Percentiles rank a stretch among this genome's conserved stretches.
phyloP scores from a whole-genome alignment of 2,113 vertebrate genomes.

The Cyanoramphus novaezelandiae region DNA sequence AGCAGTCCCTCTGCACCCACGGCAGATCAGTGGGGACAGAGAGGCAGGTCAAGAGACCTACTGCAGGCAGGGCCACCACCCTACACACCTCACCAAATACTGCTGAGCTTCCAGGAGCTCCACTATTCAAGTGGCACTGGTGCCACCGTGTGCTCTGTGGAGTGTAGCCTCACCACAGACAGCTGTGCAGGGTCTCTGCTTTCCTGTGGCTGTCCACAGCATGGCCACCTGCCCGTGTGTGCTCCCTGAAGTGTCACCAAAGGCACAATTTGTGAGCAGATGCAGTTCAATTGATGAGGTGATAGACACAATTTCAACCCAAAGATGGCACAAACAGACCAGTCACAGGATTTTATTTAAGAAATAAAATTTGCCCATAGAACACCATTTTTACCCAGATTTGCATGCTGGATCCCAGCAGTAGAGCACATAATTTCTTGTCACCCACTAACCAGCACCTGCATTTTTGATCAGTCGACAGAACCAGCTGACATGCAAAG shows the following conservation, averaged over 20 bases:
- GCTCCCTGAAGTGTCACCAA: neutral
- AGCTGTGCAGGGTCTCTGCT: neutral
- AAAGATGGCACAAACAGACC: neutral
- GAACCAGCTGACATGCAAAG: neutral
- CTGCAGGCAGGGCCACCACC: neutral
- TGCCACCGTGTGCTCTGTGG: neutral
- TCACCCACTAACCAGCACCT: neutral
- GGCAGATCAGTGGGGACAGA: fast-evolving
- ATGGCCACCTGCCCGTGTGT: fast-evolving
- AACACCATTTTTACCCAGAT: neutral
- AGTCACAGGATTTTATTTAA: slow-evolving; percentile 8
- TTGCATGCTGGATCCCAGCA: neutral
- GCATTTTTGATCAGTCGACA: neutral
- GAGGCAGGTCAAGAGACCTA: neutral
- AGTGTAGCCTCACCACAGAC: neutral
- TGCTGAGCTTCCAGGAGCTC: neutral
- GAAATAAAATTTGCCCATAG: neutral
- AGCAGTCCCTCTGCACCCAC: neutral
- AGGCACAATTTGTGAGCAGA: neutral
- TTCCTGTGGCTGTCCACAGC: neutral
- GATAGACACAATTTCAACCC: neutral
- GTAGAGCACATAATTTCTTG: neutral
- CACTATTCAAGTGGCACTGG: neutral
- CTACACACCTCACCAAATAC: neutral
- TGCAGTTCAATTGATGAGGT: neutral